Base-by-base conservation (phyloP, 2,113 vertebrate species). In the Clarias macrocephalus region DNA sequence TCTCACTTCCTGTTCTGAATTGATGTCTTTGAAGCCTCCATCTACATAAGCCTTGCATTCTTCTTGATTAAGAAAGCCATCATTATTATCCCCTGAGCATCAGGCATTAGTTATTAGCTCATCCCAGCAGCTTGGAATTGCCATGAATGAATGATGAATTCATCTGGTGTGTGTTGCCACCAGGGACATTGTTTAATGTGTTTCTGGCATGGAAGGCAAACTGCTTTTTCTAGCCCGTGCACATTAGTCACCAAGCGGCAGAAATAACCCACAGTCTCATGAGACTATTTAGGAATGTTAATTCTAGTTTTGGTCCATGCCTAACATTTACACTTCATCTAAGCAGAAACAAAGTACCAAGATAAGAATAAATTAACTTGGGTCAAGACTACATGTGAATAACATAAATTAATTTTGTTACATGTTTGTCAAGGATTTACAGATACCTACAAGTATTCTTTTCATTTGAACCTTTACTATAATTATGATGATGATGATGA, bases 141-240 rank as follows among this genome's bases (percentile, higher is more conserved):
- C n/a, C 28, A 21, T 68, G 9, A 30, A 30, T 80, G 75, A 57
- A 56, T 68, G 60, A 86, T 86, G 85, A 80, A 86, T 80, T 68
- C 72, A 86, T 80, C 85, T 57, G 62, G 48, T 37, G 42, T 33
- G 60, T 80, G n/a, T 54, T 70, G n/a, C 33, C 73, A 56, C 62
- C 0, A 1, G 76, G 30, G 72, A 9, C 21, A 42, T 60, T 30
- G 25, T 42, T 62, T 76, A 63, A 85, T 85, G 72, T 19, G 11
- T n/a, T 62, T 48, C 68, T 76, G 72, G 72, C 83, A 76, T 30
- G 18, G 37, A 82, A 66, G 66, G 62, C 81, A 83, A 54, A 66
- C 62, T 52, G 62, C 12, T 82, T 9, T 48, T 82, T 37, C 23
- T 11, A 62, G 28, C 30, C 54, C 23, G 1, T 21, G 23, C 23